Percentiles rank a stretch among this genome's conserved stretches.
phyloP scores from a whole-genome alignment of 2,797 vertebrate genomes.

The Thaleichthys pacificus region DNA sequence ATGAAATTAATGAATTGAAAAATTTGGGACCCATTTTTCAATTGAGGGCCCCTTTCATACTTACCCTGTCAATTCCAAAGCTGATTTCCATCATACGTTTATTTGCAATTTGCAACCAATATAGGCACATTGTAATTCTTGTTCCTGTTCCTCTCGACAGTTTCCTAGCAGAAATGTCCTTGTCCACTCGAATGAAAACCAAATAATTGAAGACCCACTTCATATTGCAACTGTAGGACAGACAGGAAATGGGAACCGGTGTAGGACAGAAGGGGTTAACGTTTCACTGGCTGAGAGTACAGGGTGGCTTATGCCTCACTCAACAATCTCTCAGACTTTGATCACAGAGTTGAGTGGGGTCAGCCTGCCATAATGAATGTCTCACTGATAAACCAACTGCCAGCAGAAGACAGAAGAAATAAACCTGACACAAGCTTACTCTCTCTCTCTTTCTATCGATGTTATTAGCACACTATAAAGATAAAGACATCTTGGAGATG shows the following conservation, averaged over 20 bases:
- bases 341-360: slow-evolving; percentile 49
- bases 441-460: slow-evolving; percentile 2
- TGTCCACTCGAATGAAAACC: too few relatives aligned
- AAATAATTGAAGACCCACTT: too few relatives aligned
- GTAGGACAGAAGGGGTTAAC: slow-evolving; percentile 51
- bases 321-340: slow-evolving; percentile 60
- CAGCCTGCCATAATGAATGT: slow-evolving; percentile 43
- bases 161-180: too few relatives aligned
- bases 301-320: slow-evolving; percentile 26
- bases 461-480: slow-evolving; percentile 39
- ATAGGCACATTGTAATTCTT: too few relatives aligned
- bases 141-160: too few relatives aligned
- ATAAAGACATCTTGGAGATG: slow-evolving; percentile 10
- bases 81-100: too few relatives aligned
- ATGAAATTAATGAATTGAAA: too few relatives aligned
- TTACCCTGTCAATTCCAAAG: too few relatives aligned
- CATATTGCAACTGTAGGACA: neutral
- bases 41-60: too few relatives aligned
- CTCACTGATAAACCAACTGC: slow-evolving; percentile 38
- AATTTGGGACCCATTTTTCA: too few relatives aligned
- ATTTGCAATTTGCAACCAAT: too few relatives aligned
- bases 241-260: neutral
- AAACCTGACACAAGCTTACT: slow-evolving; percentile 14
- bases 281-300: slow-evolving; percentile 38
- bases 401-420: slow-evolving; percentile 24